phyloP scores from a whole-genome alignment of 2,888 invertebrate species.

The Agrochola circellaris region DNA sequence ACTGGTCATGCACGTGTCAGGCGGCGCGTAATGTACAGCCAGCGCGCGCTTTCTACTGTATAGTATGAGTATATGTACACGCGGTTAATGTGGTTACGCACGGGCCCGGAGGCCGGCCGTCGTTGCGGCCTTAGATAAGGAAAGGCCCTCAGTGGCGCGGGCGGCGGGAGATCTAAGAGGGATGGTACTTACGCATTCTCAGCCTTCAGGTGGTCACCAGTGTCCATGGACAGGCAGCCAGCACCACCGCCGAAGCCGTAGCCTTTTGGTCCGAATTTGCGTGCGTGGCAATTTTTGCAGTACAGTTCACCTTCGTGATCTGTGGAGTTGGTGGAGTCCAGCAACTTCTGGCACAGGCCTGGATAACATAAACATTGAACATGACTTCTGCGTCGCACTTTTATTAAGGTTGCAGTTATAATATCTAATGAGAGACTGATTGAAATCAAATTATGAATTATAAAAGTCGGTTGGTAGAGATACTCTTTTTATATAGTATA shows the following conservation, averaged over 20 bases:
- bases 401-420: neutral
- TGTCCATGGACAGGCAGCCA: slow-evolving; percentile 98
- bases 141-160: slow-evolving; percentile 91
- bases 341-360: slow-evolving; percentile 99
- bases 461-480: too few relatives aligned
- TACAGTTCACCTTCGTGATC: slow-evolving; percentile 99
- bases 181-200: slow-evolving; percentile 93
- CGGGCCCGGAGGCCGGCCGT: slow-evolving; percentile 88
- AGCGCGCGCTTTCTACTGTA: slow-evolving; percentile 88
- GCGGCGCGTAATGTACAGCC: slow-evolving; percentile 90
- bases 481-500: too few relatives aligned
- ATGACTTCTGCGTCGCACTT: slow-evolving; percentile 13
- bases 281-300: slow-evolving; percentile 99
- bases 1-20: slow-evolving; percentile 91
- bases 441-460: neutral
- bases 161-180: slow-evolving; percentile 86
- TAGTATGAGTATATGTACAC: slow-evolving; percentile 89
- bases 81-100: slow-evolving; percentile 90
- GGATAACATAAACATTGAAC: slow-evolving; percentile 61
- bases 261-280: slow-evolving; percentile 99
- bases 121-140: slow-evolving; percentile 89
- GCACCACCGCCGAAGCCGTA: slow-evolving; percentile 99
- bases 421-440: neutral
- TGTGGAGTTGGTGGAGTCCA: slow-evolving; percentile 99
- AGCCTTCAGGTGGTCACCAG: slow-evolving; percentile 96